A percentile compares a stretch with the other conserved stretches of the same genome.
phyloP scores from a whole-genome alignment of 2,888 invertebrate species.

The Boloria euphrosyne region DNA sequence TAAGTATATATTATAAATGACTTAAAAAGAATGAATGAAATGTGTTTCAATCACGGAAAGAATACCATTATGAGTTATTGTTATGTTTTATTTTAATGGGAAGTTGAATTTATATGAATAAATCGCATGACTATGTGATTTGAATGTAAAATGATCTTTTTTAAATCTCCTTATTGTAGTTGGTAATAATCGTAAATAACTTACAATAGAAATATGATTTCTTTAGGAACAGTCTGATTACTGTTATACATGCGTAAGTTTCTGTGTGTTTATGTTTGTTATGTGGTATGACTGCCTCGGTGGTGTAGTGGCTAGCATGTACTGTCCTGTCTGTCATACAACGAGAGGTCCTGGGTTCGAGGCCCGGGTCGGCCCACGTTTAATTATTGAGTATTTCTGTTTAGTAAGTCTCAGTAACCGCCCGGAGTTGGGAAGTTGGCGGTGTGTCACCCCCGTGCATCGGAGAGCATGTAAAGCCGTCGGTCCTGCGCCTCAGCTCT shows the following conservation, averaged over 20 bases:
- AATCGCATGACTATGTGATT: constrained; percentile 11
- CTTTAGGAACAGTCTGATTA: background rate
- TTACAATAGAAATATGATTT: background rate
- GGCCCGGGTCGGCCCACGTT: too few species aligned
- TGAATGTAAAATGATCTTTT: background rate
- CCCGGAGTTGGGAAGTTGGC: too few species aligned
- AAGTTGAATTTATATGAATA: constrained; percentile 25
- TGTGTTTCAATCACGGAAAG: constrained; percentile 24
- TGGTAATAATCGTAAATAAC: constrained; percentile 11
- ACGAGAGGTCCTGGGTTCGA: too few species aligned
- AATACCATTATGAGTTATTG: constrained; percentile 17
- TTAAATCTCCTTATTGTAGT: background rate
- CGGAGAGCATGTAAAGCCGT: too few species aligned
- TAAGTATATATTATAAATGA: background rate
- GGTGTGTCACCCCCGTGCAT: too few species aligned
- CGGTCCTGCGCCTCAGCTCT: too few species aligned
- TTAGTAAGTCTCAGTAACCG: too few species aligned
- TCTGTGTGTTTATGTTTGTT: background rate
- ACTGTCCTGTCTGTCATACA: too few species aligned
- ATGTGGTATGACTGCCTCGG: too few species aligned
- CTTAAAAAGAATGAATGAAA: constrained; percentile 8
- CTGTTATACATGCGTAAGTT: background rate
- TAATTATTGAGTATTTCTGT: too few species aligned
- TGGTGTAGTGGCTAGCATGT: too few species aligned
- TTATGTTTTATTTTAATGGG: constrained; percentile 17